These are phyloP conservation scores for Arion vulgaris DNA, from an alignment of 1,140 invertebrate species.

Conservation along the genomic window DNA sequence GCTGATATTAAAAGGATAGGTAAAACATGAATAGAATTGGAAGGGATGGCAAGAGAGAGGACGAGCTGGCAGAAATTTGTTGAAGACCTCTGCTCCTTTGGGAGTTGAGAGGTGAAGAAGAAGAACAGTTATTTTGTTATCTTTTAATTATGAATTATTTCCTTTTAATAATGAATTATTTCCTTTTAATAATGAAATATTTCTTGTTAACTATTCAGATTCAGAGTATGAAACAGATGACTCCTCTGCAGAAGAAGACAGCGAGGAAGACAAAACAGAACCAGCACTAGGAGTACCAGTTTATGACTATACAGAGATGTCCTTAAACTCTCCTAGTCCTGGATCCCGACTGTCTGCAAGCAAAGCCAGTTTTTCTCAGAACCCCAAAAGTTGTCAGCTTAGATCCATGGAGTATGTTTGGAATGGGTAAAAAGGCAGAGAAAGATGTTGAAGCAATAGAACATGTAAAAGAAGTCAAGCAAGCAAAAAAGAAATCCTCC, in stretches of 20 bases:
- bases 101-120: too few relatives aligned
- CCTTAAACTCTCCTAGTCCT: constrained; percentile 35
- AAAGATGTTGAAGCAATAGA: background rate
- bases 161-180: background rate
- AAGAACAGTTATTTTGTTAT: too few relatives aligned
- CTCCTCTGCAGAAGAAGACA: constrained; percentile 35
- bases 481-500: constrained; percentile 79
- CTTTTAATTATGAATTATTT: too few relatives aligned
- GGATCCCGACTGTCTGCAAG: constrained; percentile 43
- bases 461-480: constrained; percentile 64
- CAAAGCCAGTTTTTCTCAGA: constrained; percentile 66
- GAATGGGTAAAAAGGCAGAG: constrained; percentile 49
- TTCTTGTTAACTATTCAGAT: background rate
- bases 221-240: constrained; percentile 39
- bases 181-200: background rate
- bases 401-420: constrained; percentile 66
- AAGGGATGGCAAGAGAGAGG: too few relatives aligned
- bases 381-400: constrained; percentile 64
- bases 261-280: constrained; percentile 52
- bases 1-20: too few relatives aligned
- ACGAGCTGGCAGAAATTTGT: too few relatives aligned
- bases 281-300: constrained; percentile 44
- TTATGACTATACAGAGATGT: constrained; percentile 41
- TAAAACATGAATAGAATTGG: too few relatives aligned
- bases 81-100: too few relatives aligned